Evolutionary conservation across 92 coral and sea anemone species (phyloP), one percentile per base, ranked within the genome.

Genomic region (Montipora capitata): DNA sequence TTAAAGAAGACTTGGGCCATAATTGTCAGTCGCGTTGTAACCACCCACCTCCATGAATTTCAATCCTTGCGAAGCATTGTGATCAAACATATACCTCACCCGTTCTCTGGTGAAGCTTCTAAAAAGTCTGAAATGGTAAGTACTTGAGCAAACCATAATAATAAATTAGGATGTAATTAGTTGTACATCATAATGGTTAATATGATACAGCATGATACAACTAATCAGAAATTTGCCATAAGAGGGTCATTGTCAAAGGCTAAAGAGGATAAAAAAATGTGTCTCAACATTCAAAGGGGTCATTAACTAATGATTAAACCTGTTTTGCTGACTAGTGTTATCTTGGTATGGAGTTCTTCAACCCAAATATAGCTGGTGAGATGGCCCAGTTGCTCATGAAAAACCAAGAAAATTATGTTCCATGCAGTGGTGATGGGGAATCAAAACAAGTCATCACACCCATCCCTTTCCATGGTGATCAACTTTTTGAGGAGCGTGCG

Each of bases 41-140:
- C 59, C 59, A 54, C 59, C 1, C 59, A 54, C 59, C 14, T 88
- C 10, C 41, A 64, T 5, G 68, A 72, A 48, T 72, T 92, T 61
- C 83, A 78, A 27, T 64, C 49, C 45, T 72, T 89, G 44, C 49
- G 43, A 38, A 61, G 84, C 17, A 85, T 84, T 12, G 93, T 89
- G 4, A n/a, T 92, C 1, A 71, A 62, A 40, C 92, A 92, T 18
- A 77, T 92, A 11, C 93, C 95, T 13, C 95, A 92, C 38, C 49
- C 51, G 5, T 92, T 49, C 59, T 39, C 78, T 15, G 69, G 54
- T 56, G 93, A 72, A 57, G 40, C 40, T 1, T 16, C 39, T 6
- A 8, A 15, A 61, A 54, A 54, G 59, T 54, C 59, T 1, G 59
- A 54, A 10, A 54, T 54, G 59, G 59, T 54, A 54, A 54, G 59